These are phyloP conservation scores for Tachyglossus aculeatus DNA, from an alignment of 2,797 vertebrate species.

Conservation along the genomic window DNA sequence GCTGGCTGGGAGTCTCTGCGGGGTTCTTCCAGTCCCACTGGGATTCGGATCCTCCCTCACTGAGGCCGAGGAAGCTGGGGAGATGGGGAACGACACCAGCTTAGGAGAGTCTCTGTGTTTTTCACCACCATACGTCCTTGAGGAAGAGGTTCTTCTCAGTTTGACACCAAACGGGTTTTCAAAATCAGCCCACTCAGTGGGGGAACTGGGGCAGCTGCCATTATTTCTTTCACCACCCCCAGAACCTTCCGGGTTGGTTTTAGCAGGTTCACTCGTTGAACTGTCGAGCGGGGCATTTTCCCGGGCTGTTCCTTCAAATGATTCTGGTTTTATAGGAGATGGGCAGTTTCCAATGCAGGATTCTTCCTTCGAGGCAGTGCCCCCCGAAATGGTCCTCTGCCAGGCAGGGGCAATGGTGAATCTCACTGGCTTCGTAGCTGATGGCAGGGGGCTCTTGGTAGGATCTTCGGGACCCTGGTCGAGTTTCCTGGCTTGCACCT, in stretches of 20 bases:
- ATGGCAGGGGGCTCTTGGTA: neutral
- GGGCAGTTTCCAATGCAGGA: conserved; percentile 41
- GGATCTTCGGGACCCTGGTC: conserved; percentile 9
- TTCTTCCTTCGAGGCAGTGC: conserved; percentile 61
- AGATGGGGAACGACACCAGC: neutral
- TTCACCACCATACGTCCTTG: conserved; percentile 75
- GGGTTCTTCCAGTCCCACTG: conserved; percentile 13
- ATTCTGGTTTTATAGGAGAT: conserved; percentile 32
- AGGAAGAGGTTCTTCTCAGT: conserved; percentile 80
- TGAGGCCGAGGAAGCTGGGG: neutral
- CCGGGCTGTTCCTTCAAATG: conserved; percentile 52
- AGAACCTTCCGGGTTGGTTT: conserved; percentile 30
- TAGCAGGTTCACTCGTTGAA: neutral
- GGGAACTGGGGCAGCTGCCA: neutral
- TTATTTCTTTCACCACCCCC: conserved; percentile 29
- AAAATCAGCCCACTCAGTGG: neutral
- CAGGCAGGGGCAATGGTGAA: conserved; percentile 77
- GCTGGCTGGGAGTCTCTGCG: neutral
- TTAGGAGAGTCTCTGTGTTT: conserved; percentile 45
- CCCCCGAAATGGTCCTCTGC: conserved; percentile 76
- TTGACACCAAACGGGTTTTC: conserved; percentile 84
- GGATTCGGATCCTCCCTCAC: conserved; percentile 26
- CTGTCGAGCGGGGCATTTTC: conserved; percentile 35
- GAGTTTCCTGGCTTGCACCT: conserved; percentile 14
- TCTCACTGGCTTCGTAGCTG: conserved; percentile 66